Evolutionary conservation across 2,888 invertebrate species (phyloP), one percentile per base, ranked within the genome.

Genomic region (Spilosoma lubricipeda): DNA sequence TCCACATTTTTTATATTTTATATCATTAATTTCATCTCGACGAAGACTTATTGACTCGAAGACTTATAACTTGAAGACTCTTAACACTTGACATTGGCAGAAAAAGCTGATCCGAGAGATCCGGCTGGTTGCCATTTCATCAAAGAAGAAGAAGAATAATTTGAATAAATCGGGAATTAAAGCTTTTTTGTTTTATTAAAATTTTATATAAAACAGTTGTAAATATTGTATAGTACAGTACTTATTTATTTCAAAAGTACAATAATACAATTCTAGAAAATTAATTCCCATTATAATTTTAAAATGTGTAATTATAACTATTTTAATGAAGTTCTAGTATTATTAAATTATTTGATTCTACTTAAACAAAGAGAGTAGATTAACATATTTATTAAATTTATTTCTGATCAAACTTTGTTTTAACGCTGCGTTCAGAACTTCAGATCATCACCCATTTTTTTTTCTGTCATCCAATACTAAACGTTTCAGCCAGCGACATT

Each of bases 401-500:
- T 52, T 70, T 30, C 56, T 65, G 69, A 64, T 65, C 52, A 56
- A n/a, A 39, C 33, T n/a, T 63, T 56, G n/a, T 48, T 64, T 64
- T 64, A 69, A n/a, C 9, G 82, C 52, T 74, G 75, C 66, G 72
- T 70, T 73, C 76, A 45, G 9, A 9, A 3, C 13, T 70, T 73
- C 76, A 45, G 9, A 9, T 8, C 13, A 20, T n/a, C 64, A 48
- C 33, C 67, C 67, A 59, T 78, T 82, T 84, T 89, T 27, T 87
- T 90, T 74, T 77, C 87, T 93, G 92, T 89, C 90, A 89, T 88
- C 90, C 85, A 88, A 70, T 76, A 78, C 82, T 75, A 85, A 87
- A 86, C 90, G 87, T 89, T 90, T 88, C 91, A 86, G 89, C 93
- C 93, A 94, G 94, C 94, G 93, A 94, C 91, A 92, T 93, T 93